Base-by-base conservation (phyloP, 2,797 vertebrate species). In the Tenualosa thibaudeaui region DNA sequence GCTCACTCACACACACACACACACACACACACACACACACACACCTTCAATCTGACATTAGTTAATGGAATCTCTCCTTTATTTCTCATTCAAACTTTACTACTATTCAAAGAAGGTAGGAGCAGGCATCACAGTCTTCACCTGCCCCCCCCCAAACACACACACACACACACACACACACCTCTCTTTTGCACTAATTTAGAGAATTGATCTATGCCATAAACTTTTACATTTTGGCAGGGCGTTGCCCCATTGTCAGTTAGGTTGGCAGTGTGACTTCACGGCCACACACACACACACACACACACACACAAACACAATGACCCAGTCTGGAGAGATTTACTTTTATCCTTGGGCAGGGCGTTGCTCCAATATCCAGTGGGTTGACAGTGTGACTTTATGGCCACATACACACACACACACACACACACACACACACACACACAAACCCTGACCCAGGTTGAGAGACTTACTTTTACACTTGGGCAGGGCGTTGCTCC, bases 401-500 rank as follows among this genome's bases (percentile, higher is more conserved):
- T 31, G 31, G 31, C 31, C 19, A 49, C 60, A 65, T 8, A 65
- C 60, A 26, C 26, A 71, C 24, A 71, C 65, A 71, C 65, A 40
- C 65, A 71, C 60, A 65, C n/a, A 65, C 60, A 26, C 26, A 71
- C 60, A 65, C n/a, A 65, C 60, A 26, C 26, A 71, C 24, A 71
- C 65, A 71, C 65, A 40, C 65, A 71, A 13, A 81, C 19, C 31
- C 60, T 56, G 54, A 83, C 37, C 31, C 8, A 68, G 15, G 68
- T 17, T 50, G 31, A 71, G 24, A 31, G 65, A 71, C 65, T 96
- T 92, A 99, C 98, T 97, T 93, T 94, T 97, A 93, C 98, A 99
- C 90, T 89, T 93, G 49, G 98, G 97, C 81, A 99, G 93, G 46
- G 90, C 0, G 82, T 97, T 96, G 89, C 96, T 99, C 98, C 98